Conservation (phyloP, 2,888 invertebrate species). For the Smittia sp. region DNA sequence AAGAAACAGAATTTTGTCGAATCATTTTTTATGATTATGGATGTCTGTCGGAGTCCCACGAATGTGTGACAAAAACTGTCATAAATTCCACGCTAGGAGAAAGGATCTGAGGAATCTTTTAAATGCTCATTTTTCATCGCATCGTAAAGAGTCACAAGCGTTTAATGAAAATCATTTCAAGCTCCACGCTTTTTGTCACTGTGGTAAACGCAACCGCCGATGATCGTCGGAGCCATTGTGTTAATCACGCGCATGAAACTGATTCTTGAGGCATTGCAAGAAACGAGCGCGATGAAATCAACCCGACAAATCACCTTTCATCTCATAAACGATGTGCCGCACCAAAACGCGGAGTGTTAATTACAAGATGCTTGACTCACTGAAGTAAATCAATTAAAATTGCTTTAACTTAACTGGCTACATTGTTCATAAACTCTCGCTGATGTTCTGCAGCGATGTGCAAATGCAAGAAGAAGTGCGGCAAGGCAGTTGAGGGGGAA, state of each 20-base stretch:
- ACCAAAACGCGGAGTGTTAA: conserved; percentile 19
- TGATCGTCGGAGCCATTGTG: too few species aligned
- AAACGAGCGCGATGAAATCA: background rate
- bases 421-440: background rate
- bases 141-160: background rate
- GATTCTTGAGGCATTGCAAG: background rate
- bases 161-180: background rate
- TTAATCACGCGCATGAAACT: background rate
- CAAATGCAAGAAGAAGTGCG: background rate
- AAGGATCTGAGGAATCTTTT: conserved; percentile 21
- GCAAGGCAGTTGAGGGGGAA: background rate
- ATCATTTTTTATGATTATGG: conserved; percentile 40
- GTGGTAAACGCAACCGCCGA: background rate
- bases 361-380: conserved; percentile 26
- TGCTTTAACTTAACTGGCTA: background rate
- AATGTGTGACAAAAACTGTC: conserved; percentile 26
- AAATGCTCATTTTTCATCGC: background rate
- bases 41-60: background rate
- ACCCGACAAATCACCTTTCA: background rate
- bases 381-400: conserved; percentile 37
- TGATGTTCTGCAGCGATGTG: background rate
- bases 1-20: conserved; percentile 27
- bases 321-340: background rate
- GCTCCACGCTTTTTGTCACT: background rate
- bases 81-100: conserved; percentile 20